Conservation (phyloP, 2,113 vertebrate species). For the Nyctibius bracteatus region DNA sequence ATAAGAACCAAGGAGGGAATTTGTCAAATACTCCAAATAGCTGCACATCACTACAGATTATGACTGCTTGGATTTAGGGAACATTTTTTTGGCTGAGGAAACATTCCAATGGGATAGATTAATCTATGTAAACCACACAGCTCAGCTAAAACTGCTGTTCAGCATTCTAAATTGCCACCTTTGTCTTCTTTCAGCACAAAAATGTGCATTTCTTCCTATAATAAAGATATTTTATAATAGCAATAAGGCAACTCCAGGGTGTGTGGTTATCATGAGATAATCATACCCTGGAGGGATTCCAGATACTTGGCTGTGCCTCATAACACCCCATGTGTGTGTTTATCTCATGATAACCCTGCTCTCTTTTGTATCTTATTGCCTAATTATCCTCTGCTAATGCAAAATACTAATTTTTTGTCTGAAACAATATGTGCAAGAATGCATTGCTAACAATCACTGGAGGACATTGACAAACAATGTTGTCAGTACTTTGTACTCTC, state of each 20-base stretch:
- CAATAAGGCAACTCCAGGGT: constrained; percentile 83
- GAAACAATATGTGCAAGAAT: constrained; percentile 77
- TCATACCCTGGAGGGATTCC: constrained; percentile 79
- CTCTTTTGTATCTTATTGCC: constrained; percentile 82
- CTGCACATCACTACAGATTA: constrained; percentile 76
- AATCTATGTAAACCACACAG: constrained; percentile 80
- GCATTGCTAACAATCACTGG: constrained; percentile 74
- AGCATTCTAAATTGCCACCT: constrained; percentile 78
- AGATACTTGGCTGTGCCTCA: constrained; percentile 80
- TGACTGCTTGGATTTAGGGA: constrained; percentile 77
- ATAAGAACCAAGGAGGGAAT: constrained; percentile 65
- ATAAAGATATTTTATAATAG: constrained; percentile 87
- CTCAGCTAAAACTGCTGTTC: constrained; percentile 76
- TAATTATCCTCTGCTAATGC: constrained; percentile 81
- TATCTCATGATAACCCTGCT: constrained; percentile 80
- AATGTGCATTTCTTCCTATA: constrained; percentile 81
- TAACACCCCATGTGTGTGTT: constrained; percentile 82
- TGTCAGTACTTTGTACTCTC: constrained; percentile 35
- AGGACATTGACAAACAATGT: constrained; percentile 73
- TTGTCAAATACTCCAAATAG: constrained; percentile 75
- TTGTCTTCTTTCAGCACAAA: constrained; percentile 78
- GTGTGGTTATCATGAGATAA: constrained; percentile 80
- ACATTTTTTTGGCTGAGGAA: constrained; percentile 74
- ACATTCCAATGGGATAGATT: constrained; percentile 79
- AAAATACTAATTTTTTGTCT: constrained; percentile 84